Base-by-base conservation (phyloP, 2,113 vertebrate species). In the Crotalus viridis region DNA sequence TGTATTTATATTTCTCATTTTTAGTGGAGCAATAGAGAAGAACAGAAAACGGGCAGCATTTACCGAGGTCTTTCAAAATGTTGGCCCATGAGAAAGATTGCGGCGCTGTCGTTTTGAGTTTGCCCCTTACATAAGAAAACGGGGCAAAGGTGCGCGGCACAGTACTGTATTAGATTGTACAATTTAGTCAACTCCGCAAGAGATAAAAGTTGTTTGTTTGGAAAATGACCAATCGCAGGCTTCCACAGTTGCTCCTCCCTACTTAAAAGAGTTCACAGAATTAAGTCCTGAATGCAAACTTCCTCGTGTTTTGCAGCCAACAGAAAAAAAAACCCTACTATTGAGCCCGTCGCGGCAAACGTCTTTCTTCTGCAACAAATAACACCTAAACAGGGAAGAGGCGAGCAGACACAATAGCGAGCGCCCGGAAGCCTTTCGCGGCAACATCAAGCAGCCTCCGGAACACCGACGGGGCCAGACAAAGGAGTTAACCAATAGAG, bases 401-500 rank as follows among this genome's bases (percentile, higher is more conserved):
- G 33, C 5, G n/a, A 81, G 17, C 2, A 21, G 17, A 81, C 6
- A 1, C 17, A 21, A 21, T 33, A 6, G 7, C 7, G 7, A 81
- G 6, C 2, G 2, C 3, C 74, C 33, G 33, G 33, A 39, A 39
- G 74, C 7, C 56, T 48, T 26, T 17, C 12, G 57, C 46, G 51
- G 19, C 15, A 39, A 90, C 28, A 33, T 74, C 12, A 39, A n/a
- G 9, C 15, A 39, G 52, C 17, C 26, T n/a, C 12, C 0, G 1
- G 0, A 1, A 0, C 3, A 5, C 2, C 19, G 28, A 43, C 51
- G 43, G 15, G 0, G 48, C 48, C 46, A 1, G 19, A 39, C 39
- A 39, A 39, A 39, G 39, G 39, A 39, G 39, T 39, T 39, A 39
- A 1, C 93, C 95, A 96, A 95, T 96, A 21, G 92, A 2, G 19